phyloP scores from a whole-genome alignment of 2,888 invertebrate species.

The Dione vanillae region DNA sequence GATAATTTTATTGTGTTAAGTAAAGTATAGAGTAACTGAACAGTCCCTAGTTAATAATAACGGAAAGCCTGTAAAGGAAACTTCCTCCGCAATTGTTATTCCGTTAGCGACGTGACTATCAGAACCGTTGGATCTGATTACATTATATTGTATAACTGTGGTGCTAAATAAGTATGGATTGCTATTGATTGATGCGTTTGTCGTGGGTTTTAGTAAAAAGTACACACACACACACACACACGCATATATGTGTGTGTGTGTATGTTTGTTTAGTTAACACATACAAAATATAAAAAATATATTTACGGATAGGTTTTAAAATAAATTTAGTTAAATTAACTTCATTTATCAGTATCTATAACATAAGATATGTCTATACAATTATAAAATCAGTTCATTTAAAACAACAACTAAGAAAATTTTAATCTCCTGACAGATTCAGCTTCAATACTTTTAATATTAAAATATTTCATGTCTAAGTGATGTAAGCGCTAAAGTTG shows the following conservation, averaged over 20 bases:
- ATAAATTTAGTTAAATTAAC: no score
- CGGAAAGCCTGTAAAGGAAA: constrained; percentile 41
- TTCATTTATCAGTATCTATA: no score
- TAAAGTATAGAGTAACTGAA: constrained; percentile 19
- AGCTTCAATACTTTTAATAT: no score
- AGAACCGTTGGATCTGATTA: constrained; percentile 27
- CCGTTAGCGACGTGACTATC: constrained; percentile 25
- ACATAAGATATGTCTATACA: no score
- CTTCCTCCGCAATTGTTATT: constrained; percentile 43
- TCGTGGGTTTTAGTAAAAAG: background rate
- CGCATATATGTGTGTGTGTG: no score
- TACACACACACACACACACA: no score
- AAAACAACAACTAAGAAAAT: no score
- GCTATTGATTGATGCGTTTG: background rate
- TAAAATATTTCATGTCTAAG: constrained; percentile 10
- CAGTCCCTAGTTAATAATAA: constrained; percentile 28
- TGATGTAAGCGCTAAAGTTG: constrained; percentile 28
- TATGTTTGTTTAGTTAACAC: no score
- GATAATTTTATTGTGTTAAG: constrained; percentile 22
- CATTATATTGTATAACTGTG: constrained; percentile 22
- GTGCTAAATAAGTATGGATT: background rate
- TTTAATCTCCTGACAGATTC: no score
- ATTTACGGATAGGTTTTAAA: no score
- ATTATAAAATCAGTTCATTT: no score
- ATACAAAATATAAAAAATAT: no score